phyloP scores from a whole-genome alignment of 2,888 invertebrate species.

The Ornithoptera alexandrae region DNA sequence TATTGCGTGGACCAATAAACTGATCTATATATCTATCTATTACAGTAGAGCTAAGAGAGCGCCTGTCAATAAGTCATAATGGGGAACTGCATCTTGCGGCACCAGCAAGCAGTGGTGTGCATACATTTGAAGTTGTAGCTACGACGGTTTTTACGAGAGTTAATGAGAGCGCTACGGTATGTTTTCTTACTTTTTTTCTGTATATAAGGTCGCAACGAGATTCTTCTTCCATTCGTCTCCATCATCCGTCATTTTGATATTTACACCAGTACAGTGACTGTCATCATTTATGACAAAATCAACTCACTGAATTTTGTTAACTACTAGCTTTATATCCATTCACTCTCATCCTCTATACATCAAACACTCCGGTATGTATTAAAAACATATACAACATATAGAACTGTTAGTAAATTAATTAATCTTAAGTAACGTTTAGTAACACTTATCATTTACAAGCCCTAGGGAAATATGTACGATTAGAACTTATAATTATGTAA shows the following conservation, averaged over 20 bases:
- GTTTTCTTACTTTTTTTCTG: not conserved
- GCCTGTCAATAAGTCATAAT: slow-evolving; percentile 52
- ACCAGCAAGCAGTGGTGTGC: slow-evolving; percentile 52
- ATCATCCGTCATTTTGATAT: too few species aligned
- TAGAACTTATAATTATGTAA: not conserved
- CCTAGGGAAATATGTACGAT: not conserved
- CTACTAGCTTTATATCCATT: too few species aligned
- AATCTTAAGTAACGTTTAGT: not conserved
- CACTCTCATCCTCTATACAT: too few species aligned
- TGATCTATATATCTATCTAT: slow-evolving; percentile 17
- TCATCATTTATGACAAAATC: too few species aligned
- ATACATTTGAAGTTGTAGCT: slow-evolving; percentile 58
- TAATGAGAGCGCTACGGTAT: slow-evolving; percentile 19
- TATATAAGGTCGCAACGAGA: too few species aligned
- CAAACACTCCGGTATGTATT: not conserved
- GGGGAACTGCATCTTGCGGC: slow-evolving; percentile 62
- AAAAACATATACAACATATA: not conserved
- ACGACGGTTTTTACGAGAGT: slow-evolving; percentile 52
- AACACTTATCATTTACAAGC: not conserved
- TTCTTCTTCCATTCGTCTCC: too few species aligned
- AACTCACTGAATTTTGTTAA: too few species aligned
- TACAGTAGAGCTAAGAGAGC: slow-evolving; percentile 56
- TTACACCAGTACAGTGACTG: too few species aligned
- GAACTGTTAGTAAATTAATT: not conserved
- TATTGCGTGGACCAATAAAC: too few species aligned